Evolutionary conservation across 1,140 invertebrate genomes (phyloP), one percentile per base, ranked within the genome.

Genomic region (Polyergus mexicanus): DNA sequence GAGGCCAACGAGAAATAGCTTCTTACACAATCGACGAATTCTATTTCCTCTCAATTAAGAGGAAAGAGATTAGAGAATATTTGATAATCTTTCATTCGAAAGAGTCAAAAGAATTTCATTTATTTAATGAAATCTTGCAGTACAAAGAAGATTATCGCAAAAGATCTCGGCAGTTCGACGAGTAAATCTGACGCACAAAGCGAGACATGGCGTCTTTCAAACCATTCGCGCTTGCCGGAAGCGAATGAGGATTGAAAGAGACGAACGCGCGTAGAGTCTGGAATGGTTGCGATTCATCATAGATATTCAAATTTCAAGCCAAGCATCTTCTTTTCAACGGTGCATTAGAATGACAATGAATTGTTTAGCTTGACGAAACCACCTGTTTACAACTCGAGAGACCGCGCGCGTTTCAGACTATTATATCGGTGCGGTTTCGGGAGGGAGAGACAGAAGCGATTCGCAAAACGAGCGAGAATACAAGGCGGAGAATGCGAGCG

Each of bases 271-370:
- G 25, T 44, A 28, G 25, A 28, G 25, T 4, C 47, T 28, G 4
- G 16, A 16, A 5, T 51, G 44, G 13, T 13, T 51, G 47, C 66
- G 16, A 81, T 51, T 54, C 2, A 13, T 3, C 11, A 16, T 28
- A 35, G n/a, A 74, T n/a, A 63, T 63, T 60, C 5, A 85, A 62
- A 38, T 51, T 47, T 75, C 54, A 7, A 25, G 25, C 41, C 35
- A 8, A 2, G 13, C 16, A 25, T 44, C 71, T 28, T 41, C n/a
- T 51, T 58, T 41, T 81, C 35, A 25, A 25, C 16, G 13, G 44
- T 8, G 47, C 28, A 76, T 88, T 89, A 83, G 28, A 88, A 89
- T 89, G 65, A 89, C 38, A 89, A 86, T 54, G 62, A n/a, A 16
- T 10, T 56, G 32, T 35, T 35, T 58, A 41, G 2, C 58, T 35